A percentile compares a stretch with the other conserved stretches of the same genome.
Conservation (phyloP, 2,113 vertebrate genomes). For the Isichthys henryi region DNA sequence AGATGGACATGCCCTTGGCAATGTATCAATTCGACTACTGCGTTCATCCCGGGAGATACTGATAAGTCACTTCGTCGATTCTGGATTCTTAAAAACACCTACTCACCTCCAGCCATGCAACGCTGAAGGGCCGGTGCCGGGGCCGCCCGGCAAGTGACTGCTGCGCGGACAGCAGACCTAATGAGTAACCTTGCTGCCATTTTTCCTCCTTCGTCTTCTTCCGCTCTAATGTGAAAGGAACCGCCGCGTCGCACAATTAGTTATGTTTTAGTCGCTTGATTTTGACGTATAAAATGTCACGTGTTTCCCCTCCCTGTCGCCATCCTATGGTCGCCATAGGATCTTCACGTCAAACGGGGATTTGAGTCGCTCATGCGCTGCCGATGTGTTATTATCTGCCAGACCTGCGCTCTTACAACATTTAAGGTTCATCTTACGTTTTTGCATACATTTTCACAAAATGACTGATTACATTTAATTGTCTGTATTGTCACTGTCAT, state of each 20-base stretch:
- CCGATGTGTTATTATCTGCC: neutral
- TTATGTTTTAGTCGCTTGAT: neutral
- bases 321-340: too few relatives aligned
- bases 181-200: conserved; percentile 67
- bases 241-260: neutral
- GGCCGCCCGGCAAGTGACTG: conserved; percentile 24
- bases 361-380: neutral
- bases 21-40: neutral
- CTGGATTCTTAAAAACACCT: neutral
- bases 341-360: too few relatives aligned
- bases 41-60: neutral
- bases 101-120: conserved; percentile 58
- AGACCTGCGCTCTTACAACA: neutral
- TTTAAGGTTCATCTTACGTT: neutral
- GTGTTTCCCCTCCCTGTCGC: neutral
- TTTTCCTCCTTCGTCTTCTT: conserved; percentile 16
- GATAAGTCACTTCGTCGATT: neutral
- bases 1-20: conserved; percentile 27
- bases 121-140: conserved; percentile 33
- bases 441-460: neutral
- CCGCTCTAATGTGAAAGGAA: neutral
- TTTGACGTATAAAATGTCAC: neutral
- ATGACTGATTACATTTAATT: neutral
- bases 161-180: conserved; percentile 45
- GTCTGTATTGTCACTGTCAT: neutral